A percentile compares a stretch with the other conserved stretches of the same genome.
phyloP scores from a whole-genome alignment of 2,113 vertebrate species.

The Chionodraco myersi region DNA sequence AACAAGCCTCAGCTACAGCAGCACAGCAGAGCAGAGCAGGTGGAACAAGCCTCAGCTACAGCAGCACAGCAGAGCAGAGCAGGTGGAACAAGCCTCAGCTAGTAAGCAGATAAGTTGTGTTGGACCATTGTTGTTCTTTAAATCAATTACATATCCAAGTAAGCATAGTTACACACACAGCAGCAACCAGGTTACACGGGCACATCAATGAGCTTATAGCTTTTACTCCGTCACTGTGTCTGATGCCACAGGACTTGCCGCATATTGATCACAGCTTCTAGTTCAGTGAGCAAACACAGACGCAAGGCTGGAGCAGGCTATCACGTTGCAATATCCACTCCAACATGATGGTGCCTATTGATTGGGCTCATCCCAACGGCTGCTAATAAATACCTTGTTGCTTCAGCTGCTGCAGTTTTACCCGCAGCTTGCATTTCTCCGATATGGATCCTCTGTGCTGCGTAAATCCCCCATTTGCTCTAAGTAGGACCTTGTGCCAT shows the following conservation, averaged over 20 bases:
- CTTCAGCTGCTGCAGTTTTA: conserved; percentile 46
- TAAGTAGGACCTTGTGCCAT: conserved; percentile 45
- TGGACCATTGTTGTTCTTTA: neutral
- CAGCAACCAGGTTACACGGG: conserved; percentile 13
- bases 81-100: neutral
- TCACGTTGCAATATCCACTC: conserved; percentile 65
- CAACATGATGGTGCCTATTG: conserved; percentile 57
- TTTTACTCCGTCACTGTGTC: conserved; percentile 29
- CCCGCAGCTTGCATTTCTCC: conserved; percentile 39
- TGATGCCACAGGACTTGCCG: conserved; percentile 43
- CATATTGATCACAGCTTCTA: conserved; percentile 61
- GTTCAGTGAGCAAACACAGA: conserved; percentile 54
- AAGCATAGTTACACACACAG: neutral
- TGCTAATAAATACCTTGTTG: conserved; percentile 66
- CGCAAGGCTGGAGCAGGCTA: conserved; percentile 49
- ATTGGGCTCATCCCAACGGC: conserved; percentile 36
- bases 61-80: no score
- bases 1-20: no score
- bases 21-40: no score
- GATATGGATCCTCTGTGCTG: conserved; percentile 46
- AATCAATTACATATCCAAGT: neutral
- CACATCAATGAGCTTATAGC: conserved; percentile 24
- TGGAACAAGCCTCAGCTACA: no score
- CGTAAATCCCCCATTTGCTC: conserved; percentile 52
- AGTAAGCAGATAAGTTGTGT: neutral